A percentile compares a stretch with the other conserved stretches of the same genome.
These are phyloP conservation scores for Drosophila mimetica DNA, from an alignment of 2,888 invertebrate genomes.

Conservation along the genomic window DNA sequence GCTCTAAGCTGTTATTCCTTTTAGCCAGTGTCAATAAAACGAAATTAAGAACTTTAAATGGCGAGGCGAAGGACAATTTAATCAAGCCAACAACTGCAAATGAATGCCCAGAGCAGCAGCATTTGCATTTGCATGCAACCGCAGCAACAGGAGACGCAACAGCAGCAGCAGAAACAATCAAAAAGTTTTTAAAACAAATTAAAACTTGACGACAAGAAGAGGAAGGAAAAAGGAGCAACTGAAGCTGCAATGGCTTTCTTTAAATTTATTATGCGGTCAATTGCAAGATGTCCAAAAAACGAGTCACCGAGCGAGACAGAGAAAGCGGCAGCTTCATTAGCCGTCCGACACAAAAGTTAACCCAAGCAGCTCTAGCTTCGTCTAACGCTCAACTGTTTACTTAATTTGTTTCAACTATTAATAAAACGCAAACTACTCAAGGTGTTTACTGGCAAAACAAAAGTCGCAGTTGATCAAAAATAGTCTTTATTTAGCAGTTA, in stretches of 20 bases:
- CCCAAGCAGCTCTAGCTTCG: neutral
- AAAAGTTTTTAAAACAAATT: slow-evolving; percentile 80
- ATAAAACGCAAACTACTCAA: slow-evolving; percentile 1
- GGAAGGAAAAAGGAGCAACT: slow-evolving; percentile 7
- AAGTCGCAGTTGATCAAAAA: neutral
- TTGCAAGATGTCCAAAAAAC: slow-evolving; percentile 54
- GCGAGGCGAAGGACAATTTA: slow-evolving; percentile 66
- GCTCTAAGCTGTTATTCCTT: slow-evolving; percentile 34
- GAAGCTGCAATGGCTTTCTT: slow-evolving; percentile 16
- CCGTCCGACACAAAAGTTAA: neutral
- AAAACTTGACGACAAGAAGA: slow-evolving; percentile 69
- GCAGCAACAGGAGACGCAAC: slow-evolving; percentile 5
- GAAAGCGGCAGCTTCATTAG: slow-evolving; percentile 17
- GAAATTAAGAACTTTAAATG: slow-evolving; percentile 76
- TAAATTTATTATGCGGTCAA: slow-evolving; percentile 74
- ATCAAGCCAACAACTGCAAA: slow-evolving; percentile 72
- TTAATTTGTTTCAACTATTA: slow-evolving; percentile 1
- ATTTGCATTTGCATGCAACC: neutral
- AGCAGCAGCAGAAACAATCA: slow-evolving; percentile 67
- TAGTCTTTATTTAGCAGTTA: too few relatives aligned
- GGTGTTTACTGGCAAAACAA: neutral
- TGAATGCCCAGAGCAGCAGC: slow-evolving; percentile 64
- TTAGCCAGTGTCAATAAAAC: slow-evolving; percentile 69
- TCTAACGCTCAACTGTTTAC: slow-evolving; percentile 4
- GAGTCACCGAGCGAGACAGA: neutral